Base-by-base conservation (phyloP, 2,888 invertebrate genomes). In the Beris morrisii region DNA sequence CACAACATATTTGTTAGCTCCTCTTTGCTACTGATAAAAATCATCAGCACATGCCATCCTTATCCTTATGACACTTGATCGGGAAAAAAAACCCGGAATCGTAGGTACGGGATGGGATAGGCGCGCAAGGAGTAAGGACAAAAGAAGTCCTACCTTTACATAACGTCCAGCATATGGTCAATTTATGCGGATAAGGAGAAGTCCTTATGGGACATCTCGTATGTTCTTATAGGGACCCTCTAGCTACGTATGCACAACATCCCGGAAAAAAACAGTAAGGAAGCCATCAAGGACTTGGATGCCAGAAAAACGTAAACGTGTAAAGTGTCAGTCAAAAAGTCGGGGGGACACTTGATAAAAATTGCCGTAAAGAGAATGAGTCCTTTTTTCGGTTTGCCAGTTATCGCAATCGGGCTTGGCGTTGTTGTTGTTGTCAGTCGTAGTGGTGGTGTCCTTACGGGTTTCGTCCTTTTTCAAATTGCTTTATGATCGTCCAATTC, bases 401-500 rank as follows among this genome's bases (percentile, higher is more conserved):
- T 54, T 54, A 54, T 31, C 31, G 12, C 54, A 54, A 54, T 54
- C n/a, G 54, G n/a, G 31, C 3, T 30, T 48, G 31, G 6, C 45
- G 12, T 46, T 13, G 32, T 13, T 30, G 44, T 45, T 58, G 45
- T 58, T 45, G 13, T 13, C n/a, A 22, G 22, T 22, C 22, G 22
- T 22, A 22, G 22, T 22, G 22, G 1, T 58, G 57, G 28, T 45
- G 57, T 46, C 50, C 59, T 58, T 64, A 63, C 63, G 52, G 53
- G 63, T 64, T 66, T 66, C 68, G 68, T 69, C 68, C 68, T 66
- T 64, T 69, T 69, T 66, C 66, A 66, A 69, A 69, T 69, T 66
- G 66, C 64, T 66, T 69, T 66, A 69, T 66, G 69, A 69, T 69
- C 66, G 64, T 64, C 61, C 69, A 61, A 66, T 69, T 59, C 46